Base-by-base conservation (phyloP, 1,140 invertebrate species). In the Euglossa dilemma region DNA sequence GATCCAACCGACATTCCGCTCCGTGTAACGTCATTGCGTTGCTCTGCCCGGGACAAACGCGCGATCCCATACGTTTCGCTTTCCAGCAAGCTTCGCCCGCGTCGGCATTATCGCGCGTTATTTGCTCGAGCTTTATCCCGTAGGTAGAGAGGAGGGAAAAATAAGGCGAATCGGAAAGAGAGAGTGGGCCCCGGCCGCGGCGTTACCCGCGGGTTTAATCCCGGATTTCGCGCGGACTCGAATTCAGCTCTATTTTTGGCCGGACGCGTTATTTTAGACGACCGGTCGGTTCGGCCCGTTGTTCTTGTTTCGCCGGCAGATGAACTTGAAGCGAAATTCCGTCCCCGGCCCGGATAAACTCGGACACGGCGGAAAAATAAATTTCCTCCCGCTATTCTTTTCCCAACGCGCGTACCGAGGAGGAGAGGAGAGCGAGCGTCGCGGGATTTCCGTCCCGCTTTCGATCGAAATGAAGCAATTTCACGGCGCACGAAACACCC, bases 1-100 rank as follows among this genome's bases (percentile, higher is more conserved):
- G 80, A 71, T 89, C 81, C 87, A 88, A 88, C n/a, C 77, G 76
- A 74, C 86, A 59, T 75, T 85, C 66, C 69, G 36, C 8, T 70
- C 56, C 25, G 56, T 74, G 56, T 77, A 85, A 77, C 83, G 66
- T 81, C 79, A 63, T 87, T 85, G 61, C 63, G 43, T 61, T 23
- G 16, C 71, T 7, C 43, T 64, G 45, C 54, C 52, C 64, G 28
- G 50, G 67, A 76, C 87, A 75, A 76, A 63, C 78, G 28, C 9
- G 52, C 18, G 25, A 54, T 50, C 64, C 23, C 20, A n/a, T 28
- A 74, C n/a, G 66, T 84, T 77, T 63, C 59, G 52, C 63, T 43
- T 47, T 52, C 25, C 20, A 54, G 47, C 28, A 18, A n/a, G 63
- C 64, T 56, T 50, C 6, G 28, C 2, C 11, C 9, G 56, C 2